These are phyloP conservation scores for Hydriomena furcata DNA, from an alignment of 2,888 invertebrate genomes.

Conservation along the genomic window DNA sequence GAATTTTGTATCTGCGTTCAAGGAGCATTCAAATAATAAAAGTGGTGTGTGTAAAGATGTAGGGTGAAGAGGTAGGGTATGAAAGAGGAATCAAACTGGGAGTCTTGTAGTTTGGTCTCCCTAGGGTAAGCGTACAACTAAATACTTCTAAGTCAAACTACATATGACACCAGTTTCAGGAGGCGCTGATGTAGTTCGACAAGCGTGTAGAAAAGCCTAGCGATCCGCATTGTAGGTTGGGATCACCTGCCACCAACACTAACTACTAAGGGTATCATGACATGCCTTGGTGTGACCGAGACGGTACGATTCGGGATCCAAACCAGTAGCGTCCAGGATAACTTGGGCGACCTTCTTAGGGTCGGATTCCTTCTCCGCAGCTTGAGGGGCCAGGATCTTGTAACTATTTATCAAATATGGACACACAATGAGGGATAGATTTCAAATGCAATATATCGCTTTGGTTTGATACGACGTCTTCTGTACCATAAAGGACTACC, in stretches of 20 bases:
- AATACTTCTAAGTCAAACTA: constrained; percentile 48
- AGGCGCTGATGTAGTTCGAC: constrained; percentile 59
- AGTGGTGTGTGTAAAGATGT: constrained; percentile 44
- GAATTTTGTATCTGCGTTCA: constrained; percentile 98
- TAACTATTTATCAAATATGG: constrained; percentile 89
- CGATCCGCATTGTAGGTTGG: constrained; percentile 53
- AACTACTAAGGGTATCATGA: constrained; percentile 67
- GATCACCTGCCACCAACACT: constrained; percentile 54
- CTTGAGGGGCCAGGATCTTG: constrained; percentile 98
- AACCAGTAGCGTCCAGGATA: constrained; percentile 91
- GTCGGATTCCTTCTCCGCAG: constrained; percentile 88
- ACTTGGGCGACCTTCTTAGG: constrained; percentile 92
- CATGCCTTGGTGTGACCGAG: constrained; percentile 99
- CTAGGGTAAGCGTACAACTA: constrained; percentile 53
- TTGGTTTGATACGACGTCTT: constrained; percentile 39
- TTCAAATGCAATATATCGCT: constrained; percentile 35
- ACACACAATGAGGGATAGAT: constrained; percentile 69
- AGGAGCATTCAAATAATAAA: constrained; percentile 69
- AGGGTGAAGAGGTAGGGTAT: constrained; percentile 36
- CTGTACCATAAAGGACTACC: constrained; percentile 32
- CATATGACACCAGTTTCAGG: constrained; percentile 58
- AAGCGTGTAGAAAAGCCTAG: constrained; percentile 54
- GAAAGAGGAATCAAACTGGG: constrained; percentile 55
- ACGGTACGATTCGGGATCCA: constrained; percentile 96
- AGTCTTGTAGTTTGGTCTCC: constrained; percentile 71